These are phyloP conservation scores for Mesodorylaimus sp. DNA, from an alignment of 2,888 invertebrate genomes.

Conservation along the genomic window DNA sequence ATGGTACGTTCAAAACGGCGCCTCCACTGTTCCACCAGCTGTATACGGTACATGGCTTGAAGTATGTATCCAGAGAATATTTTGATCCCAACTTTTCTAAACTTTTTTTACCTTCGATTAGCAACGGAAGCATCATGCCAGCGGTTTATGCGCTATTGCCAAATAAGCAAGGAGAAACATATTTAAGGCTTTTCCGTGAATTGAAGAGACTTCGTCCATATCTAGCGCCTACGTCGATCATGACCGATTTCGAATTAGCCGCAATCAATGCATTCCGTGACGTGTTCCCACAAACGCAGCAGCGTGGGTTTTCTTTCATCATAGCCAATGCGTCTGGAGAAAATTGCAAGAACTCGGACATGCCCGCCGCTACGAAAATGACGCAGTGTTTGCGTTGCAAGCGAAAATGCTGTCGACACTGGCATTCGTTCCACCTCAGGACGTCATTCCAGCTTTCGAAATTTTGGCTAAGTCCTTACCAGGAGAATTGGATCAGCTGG, in stretches of 20 bases:
- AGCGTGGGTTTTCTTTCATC: background rate
- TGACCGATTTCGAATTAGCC: background rate
- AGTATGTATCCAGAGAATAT: too few relatives aligned
- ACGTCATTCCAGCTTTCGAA: background rate
- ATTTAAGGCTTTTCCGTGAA: too few relatives aligned
- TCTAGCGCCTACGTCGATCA: too few relatives aligned
- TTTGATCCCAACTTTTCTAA: too few relatives aligned
- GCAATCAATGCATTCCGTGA: background rate
- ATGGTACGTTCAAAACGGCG: too few relatives aligned
- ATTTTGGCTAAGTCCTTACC: background rate
- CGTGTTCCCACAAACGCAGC: background rate
- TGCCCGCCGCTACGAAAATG: background rate
- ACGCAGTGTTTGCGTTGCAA: background rate
- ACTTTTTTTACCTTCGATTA: too few relatives aligned
- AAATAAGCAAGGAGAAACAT: too few relatives aligned
- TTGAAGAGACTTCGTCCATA: too few relatives aligned
- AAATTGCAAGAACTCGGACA: background rate
- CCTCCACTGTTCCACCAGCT: too few relatives aligned
- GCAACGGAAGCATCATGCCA: too few relatives aligned
- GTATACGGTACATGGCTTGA: too few relatives aligned
- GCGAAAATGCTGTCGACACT: background rate
- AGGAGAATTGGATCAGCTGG: background rate
- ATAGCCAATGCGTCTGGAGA: background rate
- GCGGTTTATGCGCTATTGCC: too few relatives aligned
- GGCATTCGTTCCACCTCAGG: background rate